phyloP scores from a whole-genome alignment of 30 jellyfish, hydroid and myxozoan genomes.

The Pseudorhiza aurosa region DNA sequence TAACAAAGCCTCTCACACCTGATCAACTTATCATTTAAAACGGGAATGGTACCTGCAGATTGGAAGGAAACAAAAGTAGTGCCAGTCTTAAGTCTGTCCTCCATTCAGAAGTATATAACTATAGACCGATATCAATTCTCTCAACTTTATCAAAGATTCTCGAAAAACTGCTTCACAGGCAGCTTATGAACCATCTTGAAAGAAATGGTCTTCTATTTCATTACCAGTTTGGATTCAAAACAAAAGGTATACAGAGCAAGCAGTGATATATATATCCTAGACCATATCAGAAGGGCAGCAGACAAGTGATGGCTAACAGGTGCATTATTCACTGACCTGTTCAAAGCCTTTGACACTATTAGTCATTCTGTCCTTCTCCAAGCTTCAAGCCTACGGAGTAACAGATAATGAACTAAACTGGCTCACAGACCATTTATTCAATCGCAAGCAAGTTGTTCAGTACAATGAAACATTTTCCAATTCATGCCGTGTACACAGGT shows the following conservation, averaged over 20 bases:
- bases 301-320: constrained; percentile 60
- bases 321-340: constrained; percentile 62
- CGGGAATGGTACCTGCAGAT: constrained; percentile 56
- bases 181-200: constrained; percentile 73
- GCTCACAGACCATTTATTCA: constrained; percentile 55
- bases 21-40: constrained; percentile 23
- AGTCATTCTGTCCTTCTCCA: constrained; percentile 65
- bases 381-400: constrained; percentile 60
- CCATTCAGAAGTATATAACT: constrained; percentile 47
- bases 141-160: constrained; percentile 44
- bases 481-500: constrained; percentile 38
- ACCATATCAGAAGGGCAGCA: constrained; percentile 53
- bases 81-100: constrained; percentile 48
- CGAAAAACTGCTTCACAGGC: constrained; percentile 58
- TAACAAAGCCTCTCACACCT: constrained; percentile 43
- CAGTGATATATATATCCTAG: constrained; percentile 56
- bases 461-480: constrained; percentile 42
- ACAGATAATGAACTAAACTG: constrained; percentile 54
- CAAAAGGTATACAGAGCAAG: constrained; percentile 69
- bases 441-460: constrained; percentile 53
- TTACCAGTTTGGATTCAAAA: constrained; percentile 62
- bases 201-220: constrained; percentile 47
- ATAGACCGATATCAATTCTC: constrained; percentile 74
- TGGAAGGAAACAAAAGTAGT: constrained; percentile 60
- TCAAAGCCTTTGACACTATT: constrained; percentile 57